These are phyloP conservation scores for Cyprichromis sp. DNA, from an alignment of 2,113 vertebrate species.

Conservation along the genomic window DNA sequence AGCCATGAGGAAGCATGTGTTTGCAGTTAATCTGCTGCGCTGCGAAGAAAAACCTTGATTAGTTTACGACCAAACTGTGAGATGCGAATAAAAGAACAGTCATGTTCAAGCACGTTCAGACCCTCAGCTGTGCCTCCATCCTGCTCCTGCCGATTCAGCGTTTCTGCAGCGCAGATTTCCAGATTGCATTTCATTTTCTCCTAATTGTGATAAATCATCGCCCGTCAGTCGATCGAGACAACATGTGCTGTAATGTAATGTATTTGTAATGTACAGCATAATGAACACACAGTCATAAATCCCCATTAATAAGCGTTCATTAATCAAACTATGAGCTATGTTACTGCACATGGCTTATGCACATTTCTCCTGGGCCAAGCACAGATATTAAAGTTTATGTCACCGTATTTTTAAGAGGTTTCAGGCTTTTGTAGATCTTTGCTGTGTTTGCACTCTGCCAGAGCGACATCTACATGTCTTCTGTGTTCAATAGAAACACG, in stretches of 20 bases:
- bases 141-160: not conserved
- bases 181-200: not conserved
- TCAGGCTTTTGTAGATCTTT: not conserved
- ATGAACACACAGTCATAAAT: not conserved
- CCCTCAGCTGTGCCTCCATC: not conserved
- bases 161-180: not conserved
- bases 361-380: not conserved
- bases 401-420: not conserved
- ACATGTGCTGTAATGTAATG: not conserved
- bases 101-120: not conserved
- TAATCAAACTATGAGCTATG: not conserved
- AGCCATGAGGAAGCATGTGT: not conserved
- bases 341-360: not conserved
- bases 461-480: not conserved
- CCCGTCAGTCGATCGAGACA: not conserved
- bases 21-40: slow-evolving; percentile 8
- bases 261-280: not conserved
- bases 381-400: not conserved
- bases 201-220: not conserved
- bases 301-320: not conserved
- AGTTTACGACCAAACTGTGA: slow-evolving; percentile 24
- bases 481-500: not conserved
- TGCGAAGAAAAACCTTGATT: slow-evolving; percentile 7
- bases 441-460: not conserved
- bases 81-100: slow-evolving; percentile 16